Evolutionary conservation across 2,113 vertebrate species (phyloP).

Genomic region (Casuarius casuarius): DNA sequence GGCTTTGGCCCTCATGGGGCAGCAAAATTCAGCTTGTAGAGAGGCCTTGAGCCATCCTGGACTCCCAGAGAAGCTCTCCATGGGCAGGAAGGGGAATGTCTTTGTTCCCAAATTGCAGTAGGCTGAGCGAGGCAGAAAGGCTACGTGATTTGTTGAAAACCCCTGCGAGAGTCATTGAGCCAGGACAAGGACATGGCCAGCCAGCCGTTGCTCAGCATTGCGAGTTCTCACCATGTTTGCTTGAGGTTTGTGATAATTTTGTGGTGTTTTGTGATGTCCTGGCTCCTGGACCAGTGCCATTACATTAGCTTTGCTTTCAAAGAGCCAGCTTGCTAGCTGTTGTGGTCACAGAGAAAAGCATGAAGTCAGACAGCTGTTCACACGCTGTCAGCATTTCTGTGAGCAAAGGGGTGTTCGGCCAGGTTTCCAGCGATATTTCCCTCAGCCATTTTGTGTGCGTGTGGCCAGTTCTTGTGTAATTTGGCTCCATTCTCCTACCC

Average conservation of each 20-base stretch:
- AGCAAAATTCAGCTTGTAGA: no score
- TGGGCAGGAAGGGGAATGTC: not conserved
- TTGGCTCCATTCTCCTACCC: rapidly evolving
- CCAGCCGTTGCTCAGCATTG: not conserved
- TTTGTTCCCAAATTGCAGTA: not conserved
- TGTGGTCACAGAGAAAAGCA: not conserved
- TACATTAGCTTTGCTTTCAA: not conserved
- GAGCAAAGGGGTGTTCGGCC: no score
- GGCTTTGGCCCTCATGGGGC: no score
- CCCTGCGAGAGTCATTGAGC: not conserved
- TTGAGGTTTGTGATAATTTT: not conserved
- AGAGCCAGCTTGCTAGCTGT: not conserved
- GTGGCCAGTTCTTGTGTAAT: rapidly evolving
- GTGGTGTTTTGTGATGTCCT: no score
- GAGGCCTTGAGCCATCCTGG: no score
- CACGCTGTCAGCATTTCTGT: not conserved
- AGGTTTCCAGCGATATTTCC: not conserved
- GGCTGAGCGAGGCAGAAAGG: not conserved
- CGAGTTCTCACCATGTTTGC: not conserved
- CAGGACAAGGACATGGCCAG: not conserved
- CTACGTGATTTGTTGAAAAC: not conserved
- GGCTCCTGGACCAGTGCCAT: no score
- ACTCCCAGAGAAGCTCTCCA: not conserved
- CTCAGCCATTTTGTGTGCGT: rapidly evolving
- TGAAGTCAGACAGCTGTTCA: rapidly evolving